Conservation (phyloP, 2,888 invertebrate species). For the Frankliniella intonsa region DNA sequence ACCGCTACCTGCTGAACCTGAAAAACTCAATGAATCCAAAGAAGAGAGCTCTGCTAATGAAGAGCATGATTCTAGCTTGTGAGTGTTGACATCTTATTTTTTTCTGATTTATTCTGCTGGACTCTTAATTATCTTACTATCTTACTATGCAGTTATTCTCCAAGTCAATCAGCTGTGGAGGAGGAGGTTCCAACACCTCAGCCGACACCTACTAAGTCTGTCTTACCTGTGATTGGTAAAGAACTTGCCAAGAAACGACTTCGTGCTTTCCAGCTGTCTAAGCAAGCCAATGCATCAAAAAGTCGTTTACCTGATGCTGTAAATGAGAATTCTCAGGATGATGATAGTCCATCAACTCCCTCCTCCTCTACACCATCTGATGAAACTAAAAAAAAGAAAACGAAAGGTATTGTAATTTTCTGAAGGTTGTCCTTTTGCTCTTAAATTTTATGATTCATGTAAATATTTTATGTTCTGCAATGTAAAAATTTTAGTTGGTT, state of each 20-base stretch:
- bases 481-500: not conserved
- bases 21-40: not conserved
- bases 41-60: not conserved
- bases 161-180: not conserved
- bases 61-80: not conserved
- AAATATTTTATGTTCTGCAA: not conserved
- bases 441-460: not conserved
- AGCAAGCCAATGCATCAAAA: not conserved
- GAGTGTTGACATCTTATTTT: not conserved
- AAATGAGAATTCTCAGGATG: not conserved
- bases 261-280: not conserved
- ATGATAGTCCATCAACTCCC: slow-evolving; percentile 1
- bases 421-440: not conserved
- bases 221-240: not conserved
- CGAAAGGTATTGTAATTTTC: not conserved
- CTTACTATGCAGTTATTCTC: not conserved
- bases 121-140: not conserved
- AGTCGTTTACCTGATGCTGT: not conserved
- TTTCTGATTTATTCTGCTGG: not conserved
- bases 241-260: slow-evolving; percentile 17
- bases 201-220: not conserved
- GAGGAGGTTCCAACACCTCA: not conserved
- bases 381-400: slow-evolving; percentile 1
- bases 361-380: not conserved
- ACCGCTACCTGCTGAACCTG: not conserved